A percentile compares a stretch with the other conserved stretches of the same genome.
phyloP scores from a whole-genome alignment of 2,113 vertebrate genomes.

The Alosa alosa region DNA sequence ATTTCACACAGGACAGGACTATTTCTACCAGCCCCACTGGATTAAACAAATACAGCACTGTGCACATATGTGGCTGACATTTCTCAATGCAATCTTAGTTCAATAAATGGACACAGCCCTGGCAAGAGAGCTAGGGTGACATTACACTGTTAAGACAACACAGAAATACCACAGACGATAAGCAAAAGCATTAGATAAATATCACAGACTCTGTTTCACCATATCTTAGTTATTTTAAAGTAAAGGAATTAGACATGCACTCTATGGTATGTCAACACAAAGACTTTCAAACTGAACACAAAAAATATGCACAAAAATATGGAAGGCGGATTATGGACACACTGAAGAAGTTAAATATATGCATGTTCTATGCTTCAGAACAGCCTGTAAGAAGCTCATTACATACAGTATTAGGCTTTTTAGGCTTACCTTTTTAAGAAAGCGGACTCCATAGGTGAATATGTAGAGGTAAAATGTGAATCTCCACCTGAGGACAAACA shows the following conservation, averaged over 20 bases:
- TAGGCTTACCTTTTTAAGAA: conserved; percentile 91
- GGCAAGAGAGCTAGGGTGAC: neutral
- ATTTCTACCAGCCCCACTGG: neutral
- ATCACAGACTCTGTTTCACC: neutral
- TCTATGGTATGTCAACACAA: neutral
- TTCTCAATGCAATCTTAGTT: neutral
- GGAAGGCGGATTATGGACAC: neutral
- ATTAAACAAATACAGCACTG: neutral
- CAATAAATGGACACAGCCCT: neutral
- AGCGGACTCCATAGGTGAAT: conserved; percentile 93
- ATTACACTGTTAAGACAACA: neutral
- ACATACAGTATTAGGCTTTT: neutral
- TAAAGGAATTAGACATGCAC: neutral
- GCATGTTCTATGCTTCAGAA: neutral
- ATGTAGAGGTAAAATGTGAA: conserved; percentile 96
- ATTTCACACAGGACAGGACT: neutral
- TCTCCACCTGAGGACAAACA: conserved; percentile 86
- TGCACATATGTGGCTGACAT: neutral
- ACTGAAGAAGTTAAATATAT: neutral
- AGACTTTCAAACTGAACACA: neutral
- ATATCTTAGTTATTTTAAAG: neutral
- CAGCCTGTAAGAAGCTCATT: neutral
- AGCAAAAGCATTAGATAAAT: neutral
- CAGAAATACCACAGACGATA: neutral
- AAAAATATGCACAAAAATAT: neutral